Evolutionary conservation across 1,140 invertebrate genomes (phyloP), one percentile per base, ranked within the genome.

Genomic region (Brachionus sp.): DNA sequence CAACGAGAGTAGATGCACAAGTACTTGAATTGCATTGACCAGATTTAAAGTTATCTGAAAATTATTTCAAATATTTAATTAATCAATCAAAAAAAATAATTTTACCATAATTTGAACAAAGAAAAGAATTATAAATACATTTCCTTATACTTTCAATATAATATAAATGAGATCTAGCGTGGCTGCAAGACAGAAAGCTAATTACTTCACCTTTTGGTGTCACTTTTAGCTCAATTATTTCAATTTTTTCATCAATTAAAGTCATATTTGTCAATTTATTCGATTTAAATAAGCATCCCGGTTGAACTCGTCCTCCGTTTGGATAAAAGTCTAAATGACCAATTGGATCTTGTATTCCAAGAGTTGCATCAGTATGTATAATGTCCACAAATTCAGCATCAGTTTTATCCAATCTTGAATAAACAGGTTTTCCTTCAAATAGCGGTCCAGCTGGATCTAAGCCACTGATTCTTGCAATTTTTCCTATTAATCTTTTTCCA

Each of bases 321-420:
- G 77, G 77, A 57, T 84, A 84, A 62, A 84, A 84, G 25, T 84
- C 77, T 5, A 90, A 91, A 84, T 93, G 90, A 13, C 93, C 93
- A 12, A 93, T 86, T 0, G 91, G 85, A 5, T 53, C n/a, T 19
- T 44, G 46, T 29, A 78, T 53, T 23, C 77, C 77, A 39, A 78
- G 16, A 16, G 39, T 12, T 25, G 44, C n/a, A 50, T 29, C 29
- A 19, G 77, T 35, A 13, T 50, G 39, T n/a, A 78, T 50, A n/a
- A 53, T 62, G 23, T 78, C 77, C 9, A 78, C 77, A 19, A 78
- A 78, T 19, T 53, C 77, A 53, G 77, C 77, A 78, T 78, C 77
- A 1, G 44, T 29, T 50, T 29, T 35, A 29, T 33, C 29, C 7
- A 78, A 62, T 62, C 77, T 29, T 50, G 25, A 29, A 33, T 50